Evolutionary conservation across 30 jellyfish, hydroid and myxozoan genomes (phyloP).

Genomic region (Cassiopea andromeda): DNA sequence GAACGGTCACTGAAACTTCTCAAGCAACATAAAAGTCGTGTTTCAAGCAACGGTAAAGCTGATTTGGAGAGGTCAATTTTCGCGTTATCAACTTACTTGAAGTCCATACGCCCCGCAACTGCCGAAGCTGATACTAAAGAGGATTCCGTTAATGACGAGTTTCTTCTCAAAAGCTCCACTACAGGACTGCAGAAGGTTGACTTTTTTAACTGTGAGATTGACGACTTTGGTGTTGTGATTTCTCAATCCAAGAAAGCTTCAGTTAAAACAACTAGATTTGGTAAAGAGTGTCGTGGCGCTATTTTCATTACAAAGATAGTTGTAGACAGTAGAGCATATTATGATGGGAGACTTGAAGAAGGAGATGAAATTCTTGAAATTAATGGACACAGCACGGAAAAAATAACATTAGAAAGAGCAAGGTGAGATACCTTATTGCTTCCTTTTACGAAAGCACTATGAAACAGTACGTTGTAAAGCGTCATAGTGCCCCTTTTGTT

Average conservation of each 20-base stretch:
- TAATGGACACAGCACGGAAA: conserved; percentile 79
- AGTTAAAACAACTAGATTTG: conserved; percentile 49
- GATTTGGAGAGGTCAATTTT: conserved; percentile 70
- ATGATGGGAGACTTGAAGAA: conserved; percentile 80
- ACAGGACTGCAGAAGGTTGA: conserved; percentile 58
- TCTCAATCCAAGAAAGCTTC: conserved; percentile 62
- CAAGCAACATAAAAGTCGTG: conserved; percentile 45
- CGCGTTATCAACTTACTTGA: conserved; percentile 78
- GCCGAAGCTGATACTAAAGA: conserved; percentile 35
- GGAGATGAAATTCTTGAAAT: conserved; percentile 75
- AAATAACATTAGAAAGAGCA: conserved; percentile 77
- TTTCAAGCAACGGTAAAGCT: conserved; percentile 49
- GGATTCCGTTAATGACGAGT: conserved; percentile 43
- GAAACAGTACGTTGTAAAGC: too few species aligned
- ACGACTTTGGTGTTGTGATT: conserved; percentile 77
- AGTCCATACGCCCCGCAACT: conserved; percentile 63
- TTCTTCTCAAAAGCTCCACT: conserved; percentile 9
- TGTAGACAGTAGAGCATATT: conserved; percentile 83
- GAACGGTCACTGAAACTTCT: conserved; percentile 62
- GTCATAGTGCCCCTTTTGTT: too few species aligned
- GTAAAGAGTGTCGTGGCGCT: conserved; percentile 72
- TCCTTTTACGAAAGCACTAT: not conserved
- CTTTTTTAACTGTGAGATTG: conserved; percentile 74
- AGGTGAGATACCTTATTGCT: conserved; percentile 37
- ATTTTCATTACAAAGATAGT: conserved; percentile 37